Evolutionary conservation across 2,113 vertebrate species (phyloP).

Genomic region (Tenrec ecaudatus): DNA sequence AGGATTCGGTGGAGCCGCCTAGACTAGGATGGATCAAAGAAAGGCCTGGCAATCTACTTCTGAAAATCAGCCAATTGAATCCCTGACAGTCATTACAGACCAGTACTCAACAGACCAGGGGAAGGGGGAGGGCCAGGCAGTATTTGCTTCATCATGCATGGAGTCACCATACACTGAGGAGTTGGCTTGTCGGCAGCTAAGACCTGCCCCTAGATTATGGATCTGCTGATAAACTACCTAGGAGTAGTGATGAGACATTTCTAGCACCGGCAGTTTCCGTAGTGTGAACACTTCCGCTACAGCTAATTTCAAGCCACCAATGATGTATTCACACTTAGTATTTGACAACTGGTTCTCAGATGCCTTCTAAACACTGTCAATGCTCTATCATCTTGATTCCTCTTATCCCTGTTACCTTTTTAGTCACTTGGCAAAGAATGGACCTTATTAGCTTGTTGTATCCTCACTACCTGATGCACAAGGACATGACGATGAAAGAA

Average conservation of each 20-base stretch:
- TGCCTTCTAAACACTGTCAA: too few relatives aligned
- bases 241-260: not conserved
- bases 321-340: not conserved
- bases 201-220: not conserved
- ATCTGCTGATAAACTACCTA: not conserved
- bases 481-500: not conserved
- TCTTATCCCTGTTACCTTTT: not conserved
- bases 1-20: not conserved
- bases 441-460: not conserved
- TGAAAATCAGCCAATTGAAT: not conserved
- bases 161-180: not conserved
- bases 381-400: not conserved
- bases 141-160: not conserved
- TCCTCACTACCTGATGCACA: not conserved
- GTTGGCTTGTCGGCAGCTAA: not conserved
- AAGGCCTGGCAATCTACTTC: not conserved
- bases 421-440: not conserved
- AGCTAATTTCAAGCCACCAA: not conserved
- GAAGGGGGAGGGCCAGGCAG: not conserved
- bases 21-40: not conserved
- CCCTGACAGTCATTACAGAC: not conserved
- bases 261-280: not conserved
- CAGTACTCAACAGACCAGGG: not conserved
- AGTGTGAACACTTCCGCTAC: not conserved
- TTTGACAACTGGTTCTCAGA: not conserved